These are phyloP conservation scores for Heliconius cydno DNA, from an alignment of 2,888 invertebrate species.

Conservation along the genomic window DNA sequence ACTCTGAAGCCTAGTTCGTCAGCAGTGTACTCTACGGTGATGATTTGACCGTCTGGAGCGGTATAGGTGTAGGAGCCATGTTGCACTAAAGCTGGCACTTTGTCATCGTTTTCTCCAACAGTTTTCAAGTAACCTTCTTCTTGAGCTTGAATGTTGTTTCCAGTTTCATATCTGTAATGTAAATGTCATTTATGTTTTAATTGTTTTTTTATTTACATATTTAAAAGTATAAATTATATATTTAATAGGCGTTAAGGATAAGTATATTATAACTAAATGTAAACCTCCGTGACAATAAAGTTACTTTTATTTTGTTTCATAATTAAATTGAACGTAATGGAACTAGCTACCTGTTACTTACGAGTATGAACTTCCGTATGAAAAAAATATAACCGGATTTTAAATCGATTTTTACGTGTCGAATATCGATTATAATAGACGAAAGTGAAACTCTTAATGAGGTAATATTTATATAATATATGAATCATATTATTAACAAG, in stretches of 20 bases:
- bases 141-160: constrained; percentile 91
- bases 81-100: constrained; percentile 85
- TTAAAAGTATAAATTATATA: not conserved
- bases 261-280: not conserved
- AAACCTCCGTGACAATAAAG: not conserved
- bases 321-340: constrained; percentile 1
- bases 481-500: constrained; percentile 2
- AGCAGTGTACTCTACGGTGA: constrained; percentile 90
- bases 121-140: constrained; percentile 90
- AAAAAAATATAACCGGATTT: constrained; percentile 21
- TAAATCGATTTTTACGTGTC: constrained; percentile 2
- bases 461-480: constrained; percentile 19
- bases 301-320: not conserved
- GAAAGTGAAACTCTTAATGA: constrained; percentile 24
- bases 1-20: constrained; percentile 93
- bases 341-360: not conserved
- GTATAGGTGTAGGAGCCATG: constrained; percentile 91
- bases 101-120: constrained; percentile 85
- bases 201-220: not conserved
- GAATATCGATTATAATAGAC: constrained; percentile 2
- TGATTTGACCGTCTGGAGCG: constrained; percentile 90
- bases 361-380: not conserved
- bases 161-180: constrained; percentile 89
- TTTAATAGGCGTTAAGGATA: no score
- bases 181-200: not conserved